Conservation (phyloP, 2,888 invertebrate genomes). For the Pristionchus japonicus region DNA sequence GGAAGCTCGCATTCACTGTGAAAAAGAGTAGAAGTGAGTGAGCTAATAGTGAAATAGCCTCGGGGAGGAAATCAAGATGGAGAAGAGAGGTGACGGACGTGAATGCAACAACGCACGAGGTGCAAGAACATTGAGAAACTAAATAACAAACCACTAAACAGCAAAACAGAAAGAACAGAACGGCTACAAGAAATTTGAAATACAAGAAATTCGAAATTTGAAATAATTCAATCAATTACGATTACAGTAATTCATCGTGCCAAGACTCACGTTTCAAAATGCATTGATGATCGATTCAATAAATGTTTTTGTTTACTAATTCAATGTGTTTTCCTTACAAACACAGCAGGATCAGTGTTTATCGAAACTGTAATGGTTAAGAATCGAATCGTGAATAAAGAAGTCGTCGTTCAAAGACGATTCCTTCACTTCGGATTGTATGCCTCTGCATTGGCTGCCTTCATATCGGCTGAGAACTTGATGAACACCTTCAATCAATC, state of each 20-base stretch:
- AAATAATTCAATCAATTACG: neutral
- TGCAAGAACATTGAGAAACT: neutral
- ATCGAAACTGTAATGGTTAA: too few relatives aligned
- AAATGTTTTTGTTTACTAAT: neutral
- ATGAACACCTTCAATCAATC: neutral
- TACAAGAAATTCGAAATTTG: neutral
- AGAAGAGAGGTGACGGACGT: neutral
- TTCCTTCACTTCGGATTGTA: neutral
- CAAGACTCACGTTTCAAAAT: neutral
- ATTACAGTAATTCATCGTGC: neutral
- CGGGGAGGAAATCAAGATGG: neutral
- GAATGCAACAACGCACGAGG: neutral
- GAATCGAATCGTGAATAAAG: neutral
- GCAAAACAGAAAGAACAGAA: neutral
- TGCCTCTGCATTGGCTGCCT: neutral
- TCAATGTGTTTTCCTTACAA: neutral
- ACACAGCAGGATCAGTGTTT: neutral
- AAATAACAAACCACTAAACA: neutral
- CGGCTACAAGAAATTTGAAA: neutral
- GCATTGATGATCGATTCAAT: neutral
- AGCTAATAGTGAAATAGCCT: conserved; percentile 14
- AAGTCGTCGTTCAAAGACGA: neutral
- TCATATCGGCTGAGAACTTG: neutral
- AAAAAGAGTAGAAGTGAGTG: neutral
- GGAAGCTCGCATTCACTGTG: neutral